These are phyloP conservation scores for Limnephilus auricula DNA, from an alignment of 2,888 invertebrate species.

Conservation along the genomic window DNA sequence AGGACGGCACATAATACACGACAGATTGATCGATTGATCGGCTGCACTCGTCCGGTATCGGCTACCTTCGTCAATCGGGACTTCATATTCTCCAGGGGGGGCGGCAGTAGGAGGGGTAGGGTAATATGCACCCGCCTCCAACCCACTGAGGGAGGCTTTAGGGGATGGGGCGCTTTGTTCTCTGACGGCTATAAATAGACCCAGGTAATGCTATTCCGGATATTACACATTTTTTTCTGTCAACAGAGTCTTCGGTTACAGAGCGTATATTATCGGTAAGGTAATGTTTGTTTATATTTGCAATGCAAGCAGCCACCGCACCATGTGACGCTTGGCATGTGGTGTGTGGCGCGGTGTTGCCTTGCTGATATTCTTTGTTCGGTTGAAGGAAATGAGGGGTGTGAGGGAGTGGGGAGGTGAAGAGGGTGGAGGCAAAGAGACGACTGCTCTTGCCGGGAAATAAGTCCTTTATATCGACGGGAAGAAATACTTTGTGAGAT, in stretches of 20 bases:
- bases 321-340: not conserved
- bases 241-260: slow-evolving; percentile 16
- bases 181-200: slow-evolving; percentile 51
- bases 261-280: slow-evolving; percentile 2
- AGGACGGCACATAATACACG: slow-evolving; percentile 25
- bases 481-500: not conserved
- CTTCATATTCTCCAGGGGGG: slow-evolving; percentile 23
- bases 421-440: not conserved
- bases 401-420: not conserved
- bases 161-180: slow-evolving; percentile 51
- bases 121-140: not conserved
- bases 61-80: slow-evolving; percentile 33
- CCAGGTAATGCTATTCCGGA: slow-evolving; percentile 54
- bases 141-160: not conserved
- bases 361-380: not conserved
- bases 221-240: not conserved
- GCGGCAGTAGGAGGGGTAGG: not conserved
- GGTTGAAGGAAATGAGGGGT: not conserved
- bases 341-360: not conserved
- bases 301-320: not conserved
- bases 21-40: slow-evolving; percentile 54
- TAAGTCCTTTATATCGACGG: not conserved
- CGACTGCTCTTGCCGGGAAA: not conserved
- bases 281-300: slow-evolving; percentile 11
- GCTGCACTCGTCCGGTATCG: slow-evolving; percentile 45